Evolutionary conservation across 2,113 vertebrate genomes (phyloP), one percentile per base, ranked within the genome.

Genomic region (Zeus faber): DNA sequence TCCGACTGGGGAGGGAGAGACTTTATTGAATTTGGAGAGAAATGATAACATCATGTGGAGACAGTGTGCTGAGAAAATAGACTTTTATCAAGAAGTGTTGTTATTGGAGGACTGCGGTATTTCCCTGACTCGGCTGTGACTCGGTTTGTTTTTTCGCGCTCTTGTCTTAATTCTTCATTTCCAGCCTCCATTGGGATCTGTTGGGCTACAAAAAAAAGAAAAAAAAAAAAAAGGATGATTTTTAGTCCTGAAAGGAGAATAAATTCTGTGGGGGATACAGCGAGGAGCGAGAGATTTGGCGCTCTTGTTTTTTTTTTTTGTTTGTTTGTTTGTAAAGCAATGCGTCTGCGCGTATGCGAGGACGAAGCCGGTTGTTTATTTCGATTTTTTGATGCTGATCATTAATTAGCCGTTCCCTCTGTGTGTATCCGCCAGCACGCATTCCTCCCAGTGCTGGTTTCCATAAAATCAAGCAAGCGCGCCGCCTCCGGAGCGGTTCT

Each of bases 51-150:
- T 83, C 74, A 61, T 63, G 60, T 75, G 74, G 71, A 79, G 72
- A 81, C 74, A 55, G 58, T 71, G 72, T 73, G 68, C 66, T n/a
- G 54, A 74, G 74, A 83, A 84, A 81, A 84, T 83, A 71, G 76
- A 86, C 80, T 81, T 84, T 83, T 83, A 85, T 83, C 76, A 83
- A 83, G 71, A 86, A 70, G 67, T 74, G 78, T 85, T 82, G 75
- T 85, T 83, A 80, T 79, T 81, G 71, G 77, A 77, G 49, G 54
- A 25, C 56, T 55, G 73, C 71, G 21, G 65, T 59, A 58, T 79
- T 33, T 75, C 58, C 22, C 68, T n/a, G 58, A 72, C 76, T 74
- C 46, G 41, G 66, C 65, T 60, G 65, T 65, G 76, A 70, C 65
- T 68, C 49, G 57, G 62, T 79, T 74, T 75, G 74, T 76, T 82